Conservation (phyloP, 2,113 vertebrate genomes). For the Falcunculus frontatus region DNA sequence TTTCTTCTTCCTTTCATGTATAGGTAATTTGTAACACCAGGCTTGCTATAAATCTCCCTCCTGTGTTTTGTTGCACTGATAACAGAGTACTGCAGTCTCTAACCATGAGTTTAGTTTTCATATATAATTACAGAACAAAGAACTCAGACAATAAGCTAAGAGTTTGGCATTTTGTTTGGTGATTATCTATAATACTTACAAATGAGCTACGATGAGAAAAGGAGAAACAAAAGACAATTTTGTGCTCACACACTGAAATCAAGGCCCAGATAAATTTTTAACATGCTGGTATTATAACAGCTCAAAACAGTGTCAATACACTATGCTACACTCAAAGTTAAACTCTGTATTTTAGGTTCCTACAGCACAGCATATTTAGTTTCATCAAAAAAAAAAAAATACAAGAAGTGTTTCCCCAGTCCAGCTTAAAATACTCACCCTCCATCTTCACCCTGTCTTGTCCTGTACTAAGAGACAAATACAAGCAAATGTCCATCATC, state of each 20-base stretch:
- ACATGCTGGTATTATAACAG: background rate
- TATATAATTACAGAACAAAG: slow-evolving; percentile 44
- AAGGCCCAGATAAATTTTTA: background rate
- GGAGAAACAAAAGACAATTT: background rate
- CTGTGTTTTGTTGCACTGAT: slow-evolving; percentile 3
- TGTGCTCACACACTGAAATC: background rate
- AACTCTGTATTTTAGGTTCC: background rate
- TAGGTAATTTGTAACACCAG: slow-evolving; percentile 3
- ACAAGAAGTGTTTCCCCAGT: background rate
- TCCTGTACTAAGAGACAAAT: background rate
- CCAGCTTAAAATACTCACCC: background rate
- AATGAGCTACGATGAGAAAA: background rate
- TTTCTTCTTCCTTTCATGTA: background rate
- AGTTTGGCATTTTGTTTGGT: slow-evolving; percentile 46
- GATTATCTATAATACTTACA: background rate
- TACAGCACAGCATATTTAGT: background rate
- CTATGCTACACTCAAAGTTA: background rate
- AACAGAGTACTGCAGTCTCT: background rate
- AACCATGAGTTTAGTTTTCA: slow-evolving; percentile 31
- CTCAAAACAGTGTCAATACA: background rate
- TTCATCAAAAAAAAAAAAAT: background rate
- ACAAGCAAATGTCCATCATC: background rate
- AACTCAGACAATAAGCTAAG: background rate
- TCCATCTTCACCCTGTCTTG: background rate
- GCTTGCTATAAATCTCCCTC: background rate